These are phyloP conservation scores for Acrobeloides nanus DNA, from an alignment of 2,888 invertebrate species.

Conservation along the genomic window DNA sequence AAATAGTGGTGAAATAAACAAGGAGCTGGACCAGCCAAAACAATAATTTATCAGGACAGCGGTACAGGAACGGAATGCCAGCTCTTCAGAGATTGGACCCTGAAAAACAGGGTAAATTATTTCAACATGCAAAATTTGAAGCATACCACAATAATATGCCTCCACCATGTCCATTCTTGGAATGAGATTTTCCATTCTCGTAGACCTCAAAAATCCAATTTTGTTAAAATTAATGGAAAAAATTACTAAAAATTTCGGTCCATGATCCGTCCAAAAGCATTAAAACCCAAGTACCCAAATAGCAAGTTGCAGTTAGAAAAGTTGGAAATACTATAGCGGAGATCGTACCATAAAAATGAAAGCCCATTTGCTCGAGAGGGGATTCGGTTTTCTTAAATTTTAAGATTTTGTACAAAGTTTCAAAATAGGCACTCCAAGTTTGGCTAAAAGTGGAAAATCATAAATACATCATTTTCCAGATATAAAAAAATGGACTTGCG, in stretches of 20 bases:
- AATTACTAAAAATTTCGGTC: slow-evolving; percentile 27
- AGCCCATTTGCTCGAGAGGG: slow-evolving; percentile 33
- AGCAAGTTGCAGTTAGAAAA: slow-evolving; percentile 29
- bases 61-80: slow-evolving; percentile 47
- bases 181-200: slow-evolving; percentile 27
- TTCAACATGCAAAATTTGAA: slow-evolving; percentile 7
- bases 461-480: too few species aligned
- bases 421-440: too few species aligned
- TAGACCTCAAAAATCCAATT: slow-evolving; percentile 19
- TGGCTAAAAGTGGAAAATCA: too few species aligned
- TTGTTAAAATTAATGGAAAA: not conserved
- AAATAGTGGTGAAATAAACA: slow-evolving; percentile 35
- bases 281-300: slow-evolving; percentile 36
- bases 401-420: too few species aligned
- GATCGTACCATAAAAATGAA: slow-evolving; percentile 20
- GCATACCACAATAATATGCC: slow-evolving; percentile 33
- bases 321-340: slow-evolving; percentile 23
- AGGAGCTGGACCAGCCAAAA: slow-evolving; percentile 14
- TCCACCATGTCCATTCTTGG: slow-evolving; percentile 27
- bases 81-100: slow-evolving; percentile 49
- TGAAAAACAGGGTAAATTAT: slow-evolving; percentile 15
- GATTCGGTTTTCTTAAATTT: slow-evolving; percentile 13
- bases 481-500: too few species aligned
- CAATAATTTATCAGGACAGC: slow-evolving; percentile 30
- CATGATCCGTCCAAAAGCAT: slow-evolving; percentile 31